Evolutionary conservation across 2,797 vertebrate species (phyloP).

Genomic region (Limosa lapponica): DNA sequence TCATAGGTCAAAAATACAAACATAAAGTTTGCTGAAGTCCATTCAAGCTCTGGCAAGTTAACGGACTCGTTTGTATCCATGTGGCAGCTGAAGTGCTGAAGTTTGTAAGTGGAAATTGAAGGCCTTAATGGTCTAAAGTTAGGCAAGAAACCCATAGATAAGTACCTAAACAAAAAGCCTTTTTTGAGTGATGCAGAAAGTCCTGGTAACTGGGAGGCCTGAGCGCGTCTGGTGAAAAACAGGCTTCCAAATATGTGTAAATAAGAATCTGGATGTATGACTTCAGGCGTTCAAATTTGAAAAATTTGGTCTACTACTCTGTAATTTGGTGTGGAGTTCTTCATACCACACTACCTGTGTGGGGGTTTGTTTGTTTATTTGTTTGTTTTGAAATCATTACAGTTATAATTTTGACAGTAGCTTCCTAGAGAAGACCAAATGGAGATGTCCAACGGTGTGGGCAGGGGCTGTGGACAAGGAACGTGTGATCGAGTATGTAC

Average conservation of each 20-base stretch:
- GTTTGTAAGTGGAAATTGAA: background rate
- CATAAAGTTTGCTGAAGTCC: background rate
- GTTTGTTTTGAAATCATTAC: background rate
- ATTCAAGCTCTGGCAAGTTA: background rate
- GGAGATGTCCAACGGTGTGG: background rate
- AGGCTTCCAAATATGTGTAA: background rate
- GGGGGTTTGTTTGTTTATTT: background rate
- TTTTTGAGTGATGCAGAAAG: background rate
- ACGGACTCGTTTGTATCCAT: background rate
- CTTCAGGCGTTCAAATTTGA: background rate
- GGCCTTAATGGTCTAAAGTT: background rate
- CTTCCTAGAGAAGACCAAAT: background rate
- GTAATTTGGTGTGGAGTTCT: background rate
- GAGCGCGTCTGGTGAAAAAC: background rate
- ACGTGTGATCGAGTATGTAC: too few relatives aligned
- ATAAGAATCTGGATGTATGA: background rate
- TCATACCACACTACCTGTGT: background rate
- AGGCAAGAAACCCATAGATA: background rate
- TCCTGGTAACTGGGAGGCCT: background rate
- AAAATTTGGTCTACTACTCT: background rate
- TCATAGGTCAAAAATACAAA: background rate
- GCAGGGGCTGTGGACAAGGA: background rate
- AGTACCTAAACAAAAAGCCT: background rate
- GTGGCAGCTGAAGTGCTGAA: background rate
- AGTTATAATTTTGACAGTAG: background rate